These are phyloP conservation scores for Argopecten irradians DNA, from an alignment of 1,140 invertebrate species.

Conservation along the genomic window DNA sequence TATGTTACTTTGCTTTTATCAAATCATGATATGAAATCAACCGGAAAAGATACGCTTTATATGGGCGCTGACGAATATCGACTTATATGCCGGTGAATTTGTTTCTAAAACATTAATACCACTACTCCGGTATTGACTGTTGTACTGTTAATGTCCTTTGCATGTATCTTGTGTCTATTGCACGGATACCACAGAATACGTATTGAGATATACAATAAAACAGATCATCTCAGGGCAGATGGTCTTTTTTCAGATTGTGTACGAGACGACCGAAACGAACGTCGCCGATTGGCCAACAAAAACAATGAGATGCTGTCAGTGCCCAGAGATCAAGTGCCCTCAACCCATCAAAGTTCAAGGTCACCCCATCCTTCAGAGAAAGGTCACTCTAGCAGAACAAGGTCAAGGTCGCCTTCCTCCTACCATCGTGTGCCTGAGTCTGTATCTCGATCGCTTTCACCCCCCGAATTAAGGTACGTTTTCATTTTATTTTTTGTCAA, in stretches of 20 bases:
- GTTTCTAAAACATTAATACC: too few species aligned
- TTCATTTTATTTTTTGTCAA: too few species aligned
- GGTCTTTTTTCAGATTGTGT: conserved; percentile 38
- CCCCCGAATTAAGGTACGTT: conserved; percentile 83
- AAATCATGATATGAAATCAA: too few species aligned
- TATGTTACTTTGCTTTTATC: too few species aligned
- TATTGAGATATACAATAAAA: background rate
- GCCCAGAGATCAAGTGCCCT: conserved; percentile 38
- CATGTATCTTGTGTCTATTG: background rate
- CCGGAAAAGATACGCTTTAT: too few species aligned
- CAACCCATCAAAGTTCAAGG: conserved; percentile 61
- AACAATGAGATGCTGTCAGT: conserved; percentile 44
- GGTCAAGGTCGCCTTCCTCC: conserved; percentile 78
- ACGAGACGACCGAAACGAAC: conserved; percentile 54
- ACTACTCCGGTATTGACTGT: too few species aligned
- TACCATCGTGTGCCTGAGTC: conserved; percentile 80
- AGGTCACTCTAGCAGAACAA: conserved; percentile 60
- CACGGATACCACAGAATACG: background rate
- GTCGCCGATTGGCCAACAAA: conserved; percentile 60
- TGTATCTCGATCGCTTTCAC: conserved; percentile 85
- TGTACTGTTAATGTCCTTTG: too few species aligned
- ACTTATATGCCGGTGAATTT: too few species aligned
- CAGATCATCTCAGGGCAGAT: background rate
- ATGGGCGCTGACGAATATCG: too few species aligned
- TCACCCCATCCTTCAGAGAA: conserved; percentile 76